phyloP scores from a whole-genome alignment of 2,888 invertebrate species.

The Drosophila maculinotata region DNA sequence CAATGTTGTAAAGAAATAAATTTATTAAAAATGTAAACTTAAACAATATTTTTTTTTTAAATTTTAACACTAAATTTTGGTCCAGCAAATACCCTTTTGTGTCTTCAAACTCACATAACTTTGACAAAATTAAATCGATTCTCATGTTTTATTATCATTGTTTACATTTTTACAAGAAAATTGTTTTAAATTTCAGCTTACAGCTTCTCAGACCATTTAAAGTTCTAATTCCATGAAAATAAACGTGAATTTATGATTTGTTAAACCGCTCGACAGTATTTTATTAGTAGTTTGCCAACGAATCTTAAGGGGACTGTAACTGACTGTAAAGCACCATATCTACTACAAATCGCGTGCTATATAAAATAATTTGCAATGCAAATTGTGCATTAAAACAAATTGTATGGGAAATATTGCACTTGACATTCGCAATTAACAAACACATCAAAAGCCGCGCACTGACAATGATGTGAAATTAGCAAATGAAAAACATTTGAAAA shows the following conservation, averaged over 20 bases:
- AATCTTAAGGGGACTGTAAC: background rate
- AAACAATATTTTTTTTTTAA: too few species aligned
- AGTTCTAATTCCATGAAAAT: background rate
- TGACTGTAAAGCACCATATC: slow-evolving; percentile 1
- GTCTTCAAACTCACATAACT: too few species aligned
- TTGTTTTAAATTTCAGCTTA: background rate
- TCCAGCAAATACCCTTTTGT: too few species aligned
- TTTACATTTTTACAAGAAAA: too few species aligned
- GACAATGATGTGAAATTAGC: slow-evolving; percentile 36
- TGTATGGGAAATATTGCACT: slow-evolving; percentile 43
- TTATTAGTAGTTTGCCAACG: background rate
- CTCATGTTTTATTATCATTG: too few species aligned
- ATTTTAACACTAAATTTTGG: too few species aligned
- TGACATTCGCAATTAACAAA: slow-evolving; percentile 39
- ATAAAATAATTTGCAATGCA: slow-evolving; percentile 23
- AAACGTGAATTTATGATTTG: background rate
- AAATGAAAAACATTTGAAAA: slow-evolving; percentile 5
- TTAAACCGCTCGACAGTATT: background rate
- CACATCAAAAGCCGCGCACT: slow-evolving; percentile 13
- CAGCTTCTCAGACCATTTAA: too few species aligned
- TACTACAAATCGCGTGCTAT: background rate
- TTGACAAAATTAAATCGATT: too few species aligned
- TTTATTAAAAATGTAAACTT: too few species aligned
- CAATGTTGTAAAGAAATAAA: too few species aligned
- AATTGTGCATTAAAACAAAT: slow-evolving; percentile 51